phyloP scores from a whole-genome alignment of 2,113 vertebrate species.

The Antennarius striatus region DNA sequence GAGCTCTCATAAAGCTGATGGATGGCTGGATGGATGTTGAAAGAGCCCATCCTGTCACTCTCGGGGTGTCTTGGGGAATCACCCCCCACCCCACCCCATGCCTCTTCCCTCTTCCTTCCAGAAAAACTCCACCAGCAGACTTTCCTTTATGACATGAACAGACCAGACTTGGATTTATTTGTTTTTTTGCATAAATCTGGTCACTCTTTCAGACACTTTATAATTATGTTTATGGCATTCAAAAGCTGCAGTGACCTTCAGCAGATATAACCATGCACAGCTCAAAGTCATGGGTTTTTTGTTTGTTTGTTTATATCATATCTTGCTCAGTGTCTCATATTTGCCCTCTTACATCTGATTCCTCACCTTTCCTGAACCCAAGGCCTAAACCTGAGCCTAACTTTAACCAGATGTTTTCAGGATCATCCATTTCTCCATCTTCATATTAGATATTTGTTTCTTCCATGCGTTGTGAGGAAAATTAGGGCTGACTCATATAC shows the following conservation, averaged over 20 bases:
- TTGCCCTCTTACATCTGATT: too few relatives aligned
- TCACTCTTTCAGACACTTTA: neutral
- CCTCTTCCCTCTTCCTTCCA: neutral
- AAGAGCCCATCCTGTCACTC: slow-evolving; percentile 44
- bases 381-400: too few relatives aligned
- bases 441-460: too few relatives aligned
- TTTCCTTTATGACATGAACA: slow-evolving; percentile 29
- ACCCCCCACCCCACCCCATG: slow-evolving; percentile 8
- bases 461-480: too few relatives aligned
- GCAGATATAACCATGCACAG: neutral
- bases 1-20: neutral
- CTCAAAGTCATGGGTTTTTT: neutral
- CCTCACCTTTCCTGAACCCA: too few relatives aligned
- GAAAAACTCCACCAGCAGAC: slow-evolving; percentile 42
- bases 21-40: slow-evolving; percentile 16
- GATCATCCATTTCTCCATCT: too few relatives aligned
- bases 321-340: too few relatives aligned
- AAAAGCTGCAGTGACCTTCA: neutral
- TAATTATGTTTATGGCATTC: neutral
- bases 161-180: neutral
- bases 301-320: neutral
- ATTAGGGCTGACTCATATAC: too few relatives aligned
- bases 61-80: slow-evolving; percentile 31
- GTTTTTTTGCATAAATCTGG: slow-evolving; percentile 5
- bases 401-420: too few relatives aligned